A percentile compares a stretch with the other conserved stretches of the same genome.
Evolutionary conservation across 2,797 vertebrate species (phyloP).

Genomic region (Carduelis carduelis): DNA sequence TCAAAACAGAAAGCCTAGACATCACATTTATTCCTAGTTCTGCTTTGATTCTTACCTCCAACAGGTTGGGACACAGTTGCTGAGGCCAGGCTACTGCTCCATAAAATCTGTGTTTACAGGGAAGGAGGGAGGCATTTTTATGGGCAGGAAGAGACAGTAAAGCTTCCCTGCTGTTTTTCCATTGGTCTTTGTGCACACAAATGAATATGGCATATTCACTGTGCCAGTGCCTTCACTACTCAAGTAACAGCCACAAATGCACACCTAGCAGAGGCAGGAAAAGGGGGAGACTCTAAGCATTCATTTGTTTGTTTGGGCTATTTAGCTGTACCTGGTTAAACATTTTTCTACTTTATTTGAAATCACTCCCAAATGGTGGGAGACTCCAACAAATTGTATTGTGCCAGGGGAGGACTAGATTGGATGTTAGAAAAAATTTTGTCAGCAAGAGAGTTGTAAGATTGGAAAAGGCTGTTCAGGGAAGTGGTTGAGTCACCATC

Average conservation of each 20-base stretch:
- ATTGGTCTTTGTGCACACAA: not conserved
- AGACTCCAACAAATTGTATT: not conserved
- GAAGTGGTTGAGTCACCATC: not conserved
- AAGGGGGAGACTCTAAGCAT: not conserved
- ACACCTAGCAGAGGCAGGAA: not conserved
- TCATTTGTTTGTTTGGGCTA: not conserved
- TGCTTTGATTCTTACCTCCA: not conserved
- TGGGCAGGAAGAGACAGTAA: not conserved
- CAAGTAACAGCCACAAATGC: not conserved
- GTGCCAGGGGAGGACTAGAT: not conserved
- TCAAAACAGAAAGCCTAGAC: not conserved
- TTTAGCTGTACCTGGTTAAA: not conserved
- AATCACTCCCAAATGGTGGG: not conserved
- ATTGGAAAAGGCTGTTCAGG: not conserved
- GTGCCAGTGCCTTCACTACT: not conserved
- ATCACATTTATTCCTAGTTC: not conserved
- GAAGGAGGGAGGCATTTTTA: not conserved
- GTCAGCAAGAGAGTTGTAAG: not conserved
- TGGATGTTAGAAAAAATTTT: not conserved
- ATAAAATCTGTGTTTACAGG: not conserved
- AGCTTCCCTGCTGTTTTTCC: not conserved
- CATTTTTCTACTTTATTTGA: not conserved
- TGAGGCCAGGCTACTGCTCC: not conserved
- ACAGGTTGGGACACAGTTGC: accelerated
- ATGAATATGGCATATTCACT: not conserved